A percentile compares a stretch with the other conserved stretches of the same genome.
Conservation (phyloP, 2,113 vertebrate genomes). For the Seriola quinqueradiata region DNA sequence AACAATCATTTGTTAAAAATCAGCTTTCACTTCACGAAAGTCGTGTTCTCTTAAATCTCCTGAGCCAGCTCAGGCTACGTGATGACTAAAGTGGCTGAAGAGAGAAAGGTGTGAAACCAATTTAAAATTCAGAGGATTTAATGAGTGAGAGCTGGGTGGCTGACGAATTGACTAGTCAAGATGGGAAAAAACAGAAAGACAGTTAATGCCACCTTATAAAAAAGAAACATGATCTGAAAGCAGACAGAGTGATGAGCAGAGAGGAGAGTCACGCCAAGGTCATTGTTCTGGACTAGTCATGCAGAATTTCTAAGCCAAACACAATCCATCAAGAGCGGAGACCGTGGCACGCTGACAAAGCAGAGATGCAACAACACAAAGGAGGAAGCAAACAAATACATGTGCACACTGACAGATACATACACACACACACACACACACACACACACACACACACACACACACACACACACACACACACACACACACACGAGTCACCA, state of each 20-base stretch:
- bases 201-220: conserved; percentile 52
- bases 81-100: neutral
- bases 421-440: neutral
- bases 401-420: neutral
- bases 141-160: neutral
- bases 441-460: neutral
- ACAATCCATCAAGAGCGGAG: conserved; percentile 45
- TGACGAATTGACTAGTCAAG: conserved; percentile 38
- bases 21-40: neutral
- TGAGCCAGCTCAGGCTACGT: neutral
- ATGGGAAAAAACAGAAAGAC: conserved; percentile 19
- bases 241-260: conserved; percentile 51
- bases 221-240: conserved; percentile 54
- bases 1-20: conserved; percentile 7
- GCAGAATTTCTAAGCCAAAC: conserved; percentile 52
- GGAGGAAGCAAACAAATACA: conserved; percentile 17
- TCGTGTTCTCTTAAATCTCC: neutral
- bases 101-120: neutral
- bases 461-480: neutral
- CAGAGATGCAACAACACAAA: conserved; percentile 5
- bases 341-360: conserved; percentile 23
- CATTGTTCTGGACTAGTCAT: conserved; percentile 36
- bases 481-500: neutral
- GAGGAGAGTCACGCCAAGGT: conserved; percentile 56
- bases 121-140: conserved; percentile 26